These are phyloP conservation scores for Erethizon dorsatum DNA, from an alignment of 2,797 vertebrate species.

Conservation along the genomic window DNA sequence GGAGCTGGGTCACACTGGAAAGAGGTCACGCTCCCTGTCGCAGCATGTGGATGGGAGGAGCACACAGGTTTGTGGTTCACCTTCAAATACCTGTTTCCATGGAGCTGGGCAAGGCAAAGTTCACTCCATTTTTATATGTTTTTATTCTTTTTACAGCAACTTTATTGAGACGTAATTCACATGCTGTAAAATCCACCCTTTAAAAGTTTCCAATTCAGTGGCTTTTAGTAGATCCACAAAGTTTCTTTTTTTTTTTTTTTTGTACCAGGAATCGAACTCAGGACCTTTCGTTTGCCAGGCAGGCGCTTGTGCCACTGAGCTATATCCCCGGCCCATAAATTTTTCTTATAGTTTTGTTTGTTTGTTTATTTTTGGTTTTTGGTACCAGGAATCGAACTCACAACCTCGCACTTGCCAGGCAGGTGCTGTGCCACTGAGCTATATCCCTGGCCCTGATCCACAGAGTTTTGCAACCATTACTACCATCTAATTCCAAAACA, in stretches of 20 bases:
- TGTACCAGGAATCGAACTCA: no score
- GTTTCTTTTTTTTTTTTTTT: background rate
- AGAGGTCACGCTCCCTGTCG: background rate
- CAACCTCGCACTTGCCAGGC: no score
- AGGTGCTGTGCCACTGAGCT: no score
- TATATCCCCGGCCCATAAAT: no score
- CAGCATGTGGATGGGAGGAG: background rate
- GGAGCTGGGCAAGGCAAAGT: background rate
- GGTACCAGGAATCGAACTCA: no score
- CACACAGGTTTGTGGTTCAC: background rate
- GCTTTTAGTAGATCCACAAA: background rate
- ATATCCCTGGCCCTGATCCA: background rate
- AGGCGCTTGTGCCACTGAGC: no score
- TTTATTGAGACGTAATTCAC: slow-evolving; percentile 45
- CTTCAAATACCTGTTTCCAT: background rate
- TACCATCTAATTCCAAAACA: slow-evolving; percentile 35
- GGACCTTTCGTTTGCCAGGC: no score
- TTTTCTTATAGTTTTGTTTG: no score
- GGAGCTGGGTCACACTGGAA: fast-evolving
- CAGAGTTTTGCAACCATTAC: background rate
- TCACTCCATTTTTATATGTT: slow-evolving; percentile 1
- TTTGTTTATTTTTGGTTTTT: no score
- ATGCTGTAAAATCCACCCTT: slow-evolving; percentile 20
- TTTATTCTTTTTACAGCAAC: slow-evolving; percentile 30
- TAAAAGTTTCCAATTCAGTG: background rate